Evolutionary conservation across 2,888 invertebrate species (phyloP).

Genomic region (Apamea sordens): DNA sequence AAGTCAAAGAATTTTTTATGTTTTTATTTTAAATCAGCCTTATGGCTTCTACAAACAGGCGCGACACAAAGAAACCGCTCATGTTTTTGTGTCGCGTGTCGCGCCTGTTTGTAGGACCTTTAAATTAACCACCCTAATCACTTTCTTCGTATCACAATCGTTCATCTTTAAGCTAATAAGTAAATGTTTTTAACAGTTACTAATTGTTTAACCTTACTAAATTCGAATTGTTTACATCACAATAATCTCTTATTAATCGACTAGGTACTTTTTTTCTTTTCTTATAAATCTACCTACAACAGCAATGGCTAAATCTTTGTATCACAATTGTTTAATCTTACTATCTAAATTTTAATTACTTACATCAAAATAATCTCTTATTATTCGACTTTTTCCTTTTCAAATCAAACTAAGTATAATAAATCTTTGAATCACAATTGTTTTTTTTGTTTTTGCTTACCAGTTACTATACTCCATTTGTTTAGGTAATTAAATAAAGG

Average conservation of each 20-base stretch:
- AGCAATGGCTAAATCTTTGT: slow-evolving; percentile 40
- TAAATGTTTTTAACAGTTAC: slow-evolving; percentile 7
- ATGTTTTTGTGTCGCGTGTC: slow-evolving; percentile 21
- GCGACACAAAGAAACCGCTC: slow-evolving; percentile 33
- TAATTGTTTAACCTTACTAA: no score
- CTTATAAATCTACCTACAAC: slow-evolving; percentile 36
- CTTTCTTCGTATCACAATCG: slow-evolving; percentile 38
- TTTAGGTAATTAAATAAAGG: slow-evolving; percentile 20
- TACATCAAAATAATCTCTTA: slow-evolving; percentile 33
- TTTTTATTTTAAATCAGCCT: slow-evolving; percentile 39
- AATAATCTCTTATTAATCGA: slow-evolving; percentile 38
- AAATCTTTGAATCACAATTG: slow-evolving; percentile 41
- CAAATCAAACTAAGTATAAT: slow-evolving; percentile 32
- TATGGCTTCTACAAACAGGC: slow-evolving; percentile 34
- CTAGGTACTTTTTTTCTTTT: slow-evolving; percentile 33
- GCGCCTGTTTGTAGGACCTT: slow-evolving; percentile 35
- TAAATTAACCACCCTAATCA: slow-evolving; percentile 38
- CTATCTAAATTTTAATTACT: slow-evolving; percentile 25
- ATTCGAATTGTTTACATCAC: slow-evolving; percentile 37
- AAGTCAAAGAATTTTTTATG: slow-evolving; percentile 29
- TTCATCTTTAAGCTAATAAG: slow-evolving; percentile 17
- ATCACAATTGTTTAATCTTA: slow-evolving; percentile 39
- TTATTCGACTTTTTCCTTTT: slow-evolving; percentile 40
- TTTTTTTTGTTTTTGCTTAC: slow-evolving; percentile 33
- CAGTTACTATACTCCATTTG: slow-evolving; percentile 31